Evolutionary conservation across 1,140 invertebrate genomes (phyloP), one percentile per base, ranked within the genome.

Genomic region (Drosophila insularis): DNA sequence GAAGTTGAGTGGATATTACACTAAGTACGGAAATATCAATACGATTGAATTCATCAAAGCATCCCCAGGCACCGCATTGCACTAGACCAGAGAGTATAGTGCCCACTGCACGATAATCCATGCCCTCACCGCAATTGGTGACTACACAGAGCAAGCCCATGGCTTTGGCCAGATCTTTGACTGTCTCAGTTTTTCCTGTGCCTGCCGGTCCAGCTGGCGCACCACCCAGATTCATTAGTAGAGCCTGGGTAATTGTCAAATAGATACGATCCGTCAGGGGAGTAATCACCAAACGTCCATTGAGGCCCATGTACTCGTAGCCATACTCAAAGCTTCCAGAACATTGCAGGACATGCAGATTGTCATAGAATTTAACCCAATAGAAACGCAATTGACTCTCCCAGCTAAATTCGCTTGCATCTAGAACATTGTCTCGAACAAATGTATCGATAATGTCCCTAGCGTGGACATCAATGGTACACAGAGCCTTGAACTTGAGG

Each of bases 291-390:
- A 98, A 92, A 67, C 97, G 94, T 1, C 96, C 97, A 92, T 98
- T 98, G 1, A 98, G 92, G 0, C 98, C 98, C 97, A 98, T 98
- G 85, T 98, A 98, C 90, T 98, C 97, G 82, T 98, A 98, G 13
- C 97, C 97, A 87, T 98, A 98, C 64, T 97, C 95, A 90, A 98
- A 98, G 23, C 93, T 91, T 37, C 94, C 97, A 0, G 96, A 97
- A 89, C 97, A 98, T 82, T 98, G 97, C 54, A 95, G 93, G 6
- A 98, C 95, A 89, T 95, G 94, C 4, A 98, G 90, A 77, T 97
- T 96, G 90, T 98, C 97, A 31, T 95, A 93, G 71, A 95, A 94
- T 85, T 96, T 96, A 2, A 96, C 92, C 97, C 97, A 98, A 90
- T 98, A 98, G 92, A 98, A 98, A 72, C 97, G 93, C 63, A 98